Percentiles rank a stretch among this genome's conserved stretches.
Conservation (phyloP, 2,113 vertebrate genomes). For the Taxidea taxus region DNA sequence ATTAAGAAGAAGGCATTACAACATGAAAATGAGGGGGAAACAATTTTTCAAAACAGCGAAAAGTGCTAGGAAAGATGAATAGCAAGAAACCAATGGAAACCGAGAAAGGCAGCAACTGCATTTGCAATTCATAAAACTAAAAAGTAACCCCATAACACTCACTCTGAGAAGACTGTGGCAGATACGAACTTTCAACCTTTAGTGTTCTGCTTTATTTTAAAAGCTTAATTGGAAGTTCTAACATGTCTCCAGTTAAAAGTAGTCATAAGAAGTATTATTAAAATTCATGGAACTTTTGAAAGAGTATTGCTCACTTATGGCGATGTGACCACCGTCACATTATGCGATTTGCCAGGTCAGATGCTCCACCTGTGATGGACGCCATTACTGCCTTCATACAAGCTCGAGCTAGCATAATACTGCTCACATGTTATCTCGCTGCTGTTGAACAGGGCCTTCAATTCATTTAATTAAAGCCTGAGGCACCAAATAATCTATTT, state of each 20-base stretch:
- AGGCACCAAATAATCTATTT: constrained; percentile 74
- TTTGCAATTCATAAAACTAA: neutral
- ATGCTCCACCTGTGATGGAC: neutral
- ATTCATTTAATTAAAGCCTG: constrained; percentile 73
- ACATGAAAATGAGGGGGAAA: neutral
- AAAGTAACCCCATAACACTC: neutral
- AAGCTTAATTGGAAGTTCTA: constrained; percentile 19
- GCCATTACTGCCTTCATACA: neutral
- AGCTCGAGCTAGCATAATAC: neutral
- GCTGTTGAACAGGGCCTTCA: constrained; percentile 23
- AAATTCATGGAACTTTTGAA: constrained; percentile 27
- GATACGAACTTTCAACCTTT: constrained; percentile 7
- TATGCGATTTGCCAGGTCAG: neutral
- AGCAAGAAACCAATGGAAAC: constrained; percentile 2
- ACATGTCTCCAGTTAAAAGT: neutral
- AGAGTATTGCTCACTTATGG: neutral
- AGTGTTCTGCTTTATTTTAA: constrained; percentile 37
- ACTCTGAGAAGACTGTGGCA: neutral
- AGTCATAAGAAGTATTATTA: neutral
- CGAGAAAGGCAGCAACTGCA: neutral
- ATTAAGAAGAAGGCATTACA: neutral
- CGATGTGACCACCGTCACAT: neutral
- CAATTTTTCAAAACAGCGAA: neutral
- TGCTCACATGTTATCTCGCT: constrained; percentile 43
- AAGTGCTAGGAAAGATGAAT: neutral